phyloP scores from a whole-genome alignment of 2,113 vertebrate genomes.

The Morphnarchus princeps region DNA sequence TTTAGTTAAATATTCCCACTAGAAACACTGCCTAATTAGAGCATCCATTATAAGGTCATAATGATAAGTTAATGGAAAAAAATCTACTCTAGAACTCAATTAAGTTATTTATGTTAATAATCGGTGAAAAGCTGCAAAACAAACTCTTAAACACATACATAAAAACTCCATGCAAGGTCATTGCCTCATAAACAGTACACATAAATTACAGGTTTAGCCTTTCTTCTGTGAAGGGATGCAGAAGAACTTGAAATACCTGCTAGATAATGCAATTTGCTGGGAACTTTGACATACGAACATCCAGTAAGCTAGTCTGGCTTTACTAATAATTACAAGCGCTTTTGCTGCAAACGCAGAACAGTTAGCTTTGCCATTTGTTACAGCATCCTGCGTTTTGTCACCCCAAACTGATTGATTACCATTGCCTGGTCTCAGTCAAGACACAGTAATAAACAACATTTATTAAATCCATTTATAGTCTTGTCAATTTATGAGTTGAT shows the following conservation, averaged over 20 bases:
- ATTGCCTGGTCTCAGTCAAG: background rate
- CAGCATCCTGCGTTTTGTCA: background rate
- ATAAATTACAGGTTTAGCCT: background rate
- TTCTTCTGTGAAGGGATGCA: background rate
- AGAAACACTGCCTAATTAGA: constrained; percentile 49
- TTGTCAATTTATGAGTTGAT: background rate
- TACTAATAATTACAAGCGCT: background rate
- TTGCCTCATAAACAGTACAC: background rate
- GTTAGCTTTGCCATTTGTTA: background rate
- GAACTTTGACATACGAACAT: background rate
- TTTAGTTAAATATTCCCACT: constrained; percentile 30
- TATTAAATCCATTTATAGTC: background rate
- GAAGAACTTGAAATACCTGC: background rate
- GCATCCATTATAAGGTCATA: constrained; percentile 40
- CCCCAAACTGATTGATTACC: background rate
- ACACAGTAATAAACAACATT: background rate
- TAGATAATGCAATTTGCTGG: background rate
- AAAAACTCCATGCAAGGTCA: background rate
- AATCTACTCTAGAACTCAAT: background rate
- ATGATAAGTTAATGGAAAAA: constrained; percentile 41
- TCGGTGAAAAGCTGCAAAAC: background rate
- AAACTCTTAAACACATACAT: background rate
- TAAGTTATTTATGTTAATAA: constrained; percentile 39
- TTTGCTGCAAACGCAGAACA: background rate
- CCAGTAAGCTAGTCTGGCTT: background rate